Conservation (phyloP, 2,888 invertebrate genomes). For the Papilio gigon region DNA sequence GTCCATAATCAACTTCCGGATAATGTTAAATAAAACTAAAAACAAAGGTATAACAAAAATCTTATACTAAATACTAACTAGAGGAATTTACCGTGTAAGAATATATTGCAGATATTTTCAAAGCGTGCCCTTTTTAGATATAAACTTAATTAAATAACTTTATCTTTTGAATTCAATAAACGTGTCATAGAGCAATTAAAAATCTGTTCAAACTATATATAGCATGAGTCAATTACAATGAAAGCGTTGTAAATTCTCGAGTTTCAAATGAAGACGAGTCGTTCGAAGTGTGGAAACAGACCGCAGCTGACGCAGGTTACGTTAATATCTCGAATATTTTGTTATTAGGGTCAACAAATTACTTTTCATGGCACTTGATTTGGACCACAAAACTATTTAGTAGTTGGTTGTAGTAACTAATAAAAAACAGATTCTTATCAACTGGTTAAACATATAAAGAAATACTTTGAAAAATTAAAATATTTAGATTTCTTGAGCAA, state of each 20-base stretch:
- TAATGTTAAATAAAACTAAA: not conserved
- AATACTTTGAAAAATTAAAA: too few species aligned
- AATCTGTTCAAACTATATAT: not conserved
- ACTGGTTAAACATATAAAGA: not conserved
- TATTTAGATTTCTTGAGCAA: too few species aligned
- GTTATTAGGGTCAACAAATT: slow-evolving; percentile 4
- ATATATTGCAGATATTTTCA: too few species aligned
- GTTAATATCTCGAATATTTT: slow-evolving; percentile 13
- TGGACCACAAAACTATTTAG: not conserved
- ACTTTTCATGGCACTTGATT: slow-evolving; percentile 5
- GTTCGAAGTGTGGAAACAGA: slow-evolving; percentile 12
- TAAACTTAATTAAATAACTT: not conserved
- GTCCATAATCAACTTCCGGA: slow-evolving; percentile 11
- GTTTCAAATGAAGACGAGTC: slow-evolving; percentile 2
- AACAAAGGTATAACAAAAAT: too few species aligned
- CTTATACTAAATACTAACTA: too few species aligned
- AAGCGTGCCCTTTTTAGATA: not conserved
- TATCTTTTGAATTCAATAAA: not conserved
- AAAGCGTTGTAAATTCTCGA: slow-evolving; percentile 22
- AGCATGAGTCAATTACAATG: not conserved
- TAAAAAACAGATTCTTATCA: not conserved
- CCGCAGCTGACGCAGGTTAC: slow-evolving; percentile 1
- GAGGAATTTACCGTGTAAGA: too few species aligned
- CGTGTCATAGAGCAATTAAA: not conserved
- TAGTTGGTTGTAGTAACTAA: not conserved